These are phyloP conservation scores for Peromyscus attwateri DNA, from an alignment of 2,797 vertebrate genomes.

Conservation along the genomic window DNA sequence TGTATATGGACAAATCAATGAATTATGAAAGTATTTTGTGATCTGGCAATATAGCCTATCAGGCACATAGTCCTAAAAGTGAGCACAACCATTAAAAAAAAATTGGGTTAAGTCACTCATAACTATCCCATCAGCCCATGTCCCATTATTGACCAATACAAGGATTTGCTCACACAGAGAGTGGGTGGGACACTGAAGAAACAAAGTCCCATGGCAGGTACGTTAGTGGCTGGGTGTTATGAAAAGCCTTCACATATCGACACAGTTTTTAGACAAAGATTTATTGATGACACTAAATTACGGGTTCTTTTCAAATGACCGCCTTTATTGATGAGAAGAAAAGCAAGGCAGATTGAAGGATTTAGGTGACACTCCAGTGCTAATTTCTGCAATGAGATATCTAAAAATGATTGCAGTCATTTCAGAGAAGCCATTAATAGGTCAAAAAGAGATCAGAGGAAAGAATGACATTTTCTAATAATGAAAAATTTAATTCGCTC, in stretches of 20 bases:
- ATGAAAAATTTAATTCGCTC: slow-evolving; percentile 72
- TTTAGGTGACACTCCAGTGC: neutral
- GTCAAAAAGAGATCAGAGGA: slow-evolving; percentile 66
- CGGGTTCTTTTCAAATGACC: slow-evolving; percentile 49
- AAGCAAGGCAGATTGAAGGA: neutral
- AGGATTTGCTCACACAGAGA: neutral
- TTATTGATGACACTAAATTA: neutral
- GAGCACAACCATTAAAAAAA: neutral
- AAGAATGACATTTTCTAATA: slow-evolving; percentile 72
- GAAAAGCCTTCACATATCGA: neutral
- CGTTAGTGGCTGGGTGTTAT: neutral
- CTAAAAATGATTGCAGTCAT: slow-evolving; percentile 39
- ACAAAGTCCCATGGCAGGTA: neutral
- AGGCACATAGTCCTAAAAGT: neutral
- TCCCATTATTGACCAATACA: neutral
- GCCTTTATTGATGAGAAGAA: slow-evolving; percentile 11
- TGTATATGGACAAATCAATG: neutral
- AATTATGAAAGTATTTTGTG: neutral
- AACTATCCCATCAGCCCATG: neutral
- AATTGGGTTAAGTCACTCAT: neutral
- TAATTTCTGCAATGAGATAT: slow-evolving; percentile 63
- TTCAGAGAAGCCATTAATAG: slow-evolving; percentile 59
- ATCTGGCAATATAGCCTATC: neutral
- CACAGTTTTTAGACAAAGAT: neutral
- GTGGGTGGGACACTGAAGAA: neutral